phyloP scores from a whole-genome alignment of 1,140 invertebrate genomes.

The Delia radicum region DNA sequence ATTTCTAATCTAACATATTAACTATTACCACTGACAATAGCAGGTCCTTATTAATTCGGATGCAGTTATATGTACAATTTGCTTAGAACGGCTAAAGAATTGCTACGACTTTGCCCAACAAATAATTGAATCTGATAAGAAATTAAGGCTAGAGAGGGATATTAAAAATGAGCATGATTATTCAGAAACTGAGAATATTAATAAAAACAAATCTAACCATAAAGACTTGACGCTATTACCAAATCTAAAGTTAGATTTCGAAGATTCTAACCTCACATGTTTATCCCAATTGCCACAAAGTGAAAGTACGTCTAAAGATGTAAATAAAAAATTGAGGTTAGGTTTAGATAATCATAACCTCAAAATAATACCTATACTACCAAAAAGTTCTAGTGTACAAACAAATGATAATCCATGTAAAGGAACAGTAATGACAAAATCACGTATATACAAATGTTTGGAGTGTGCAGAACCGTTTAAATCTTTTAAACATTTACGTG shows the following conservation, averaged over 20 bases:
- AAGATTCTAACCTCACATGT: no score
- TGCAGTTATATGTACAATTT: not conserved
- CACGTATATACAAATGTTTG: slow-evolving; percentile 22
- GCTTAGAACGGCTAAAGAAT: not conserved
- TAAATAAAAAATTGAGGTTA: no score
- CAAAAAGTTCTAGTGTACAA: not conserved
- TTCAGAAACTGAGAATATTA: not conserved
- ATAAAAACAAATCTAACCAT: not conserved
- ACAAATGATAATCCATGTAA: not conserved
- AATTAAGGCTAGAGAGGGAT: not conserved
- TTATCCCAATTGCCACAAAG: not conserved
- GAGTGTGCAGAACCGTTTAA: slow-evolving; percentile 15
- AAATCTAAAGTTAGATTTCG: no score
- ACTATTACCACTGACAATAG: not conserved
- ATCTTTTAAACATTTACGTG: slow-evolving; percentile 12
- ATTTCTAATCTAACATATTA: not conserved
- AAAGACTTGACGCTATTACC: not conserved
- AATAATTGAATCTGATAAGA: not conserved
- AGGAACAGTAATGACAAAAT: not conserved
- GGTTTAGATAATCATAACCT: no score
- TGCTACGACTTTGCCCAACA: slow-evolving; percentile 15
- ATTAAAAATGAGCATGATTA: not conserved
- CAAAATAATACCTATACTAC: not conserved
- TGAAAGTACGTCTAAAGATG: not conserved
- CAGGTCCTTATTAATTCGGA: not conserved